Conservation (phyloP, 2,888 invertebrate genomes). For the Toxonevra muliebris region DNA sequence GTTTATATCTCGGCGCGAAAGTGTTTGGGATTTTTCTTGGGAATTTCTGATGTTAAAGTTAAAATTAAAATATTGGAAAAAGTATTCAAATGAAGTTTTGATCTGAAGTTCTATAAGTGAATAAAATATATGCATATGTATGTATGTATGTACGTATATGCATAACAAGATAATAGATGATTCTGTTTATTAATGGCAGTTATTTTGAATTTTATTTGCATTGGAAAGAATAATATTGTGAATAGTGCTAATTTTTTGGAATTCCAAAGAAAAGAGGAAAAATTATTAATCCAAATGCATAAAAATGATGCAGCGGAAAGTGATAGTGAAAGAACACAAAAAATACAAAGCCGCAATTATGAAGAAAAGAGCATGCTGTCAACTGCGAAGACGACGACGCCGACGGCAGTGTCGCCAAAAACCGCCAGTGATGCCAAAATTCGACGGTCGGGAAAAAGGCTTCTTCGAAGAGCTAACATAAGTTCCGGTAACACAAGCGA, state of each 20-base stretch:
- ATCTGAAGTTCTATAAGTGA: too few species aligned
- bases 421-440: constrained; percentile 16
- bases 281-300: constrained; percentile 32
- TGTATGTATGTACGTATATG: too few species aligned
- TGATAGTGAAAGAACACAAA: constrained; percentile 45
- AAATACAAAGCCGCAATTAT: constrained; percentile 34
- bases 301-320: constrained; percentile 48
- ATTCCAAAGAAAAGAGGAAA: constrained; percentile 34
- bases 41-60: too few species aligned
- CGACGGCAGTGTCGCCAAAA: constrained; percentile 23
- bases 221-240: constrained; percentile 22
- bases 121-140: too few species aligned
- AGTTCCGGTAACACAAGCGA: constrained; percentile 22
- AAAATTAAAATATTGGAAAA: too few species aligned
- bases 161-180: too few species aligned
- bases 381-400: constrained; percentile 27
- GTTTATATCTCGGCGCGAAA: too few species aligned
- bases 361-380: constrained; percentile 47
- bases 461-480: constrained; percentile 30
- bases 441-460: constrained; percentile 16
- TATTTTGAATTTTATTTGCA: constrained; percentile 24
- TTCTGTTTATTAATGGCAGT: constrained; percentile 27
- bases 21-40: too few species aligned
- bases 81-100: too few species aligned
- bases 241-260: neutral